Conservation (phyloP, 1,140 invertebrate species). For the Ridgeia piscesae region DNA sequence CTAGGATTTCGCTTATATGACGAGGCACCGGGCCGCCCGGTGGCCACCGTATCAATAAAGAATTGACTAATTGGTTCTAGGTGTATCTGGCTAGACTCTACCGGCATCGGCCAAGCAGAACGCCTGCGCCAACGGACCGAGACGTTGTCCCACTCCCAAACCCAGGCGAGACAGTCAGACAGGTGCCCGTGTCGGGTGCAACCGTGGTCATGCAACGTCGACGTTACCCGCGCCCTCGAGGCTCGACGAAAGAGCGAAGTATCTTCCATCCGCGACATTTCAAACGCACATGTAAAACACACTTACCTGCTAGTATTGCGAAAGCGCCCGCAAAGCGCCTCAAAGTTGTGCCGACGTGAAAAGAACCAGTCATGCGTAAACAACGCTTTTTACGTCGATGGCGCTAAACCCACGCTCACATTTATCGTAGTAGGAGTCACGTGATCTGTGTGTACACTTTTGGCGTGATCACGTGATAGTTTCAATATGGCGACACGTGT, state of each 20-base stretch:
- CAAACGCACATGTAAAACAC: neutral
- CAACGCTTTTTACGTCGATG: neutral
- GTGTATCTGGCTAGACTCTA: neutral
- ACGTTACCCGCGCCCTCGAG: no score
- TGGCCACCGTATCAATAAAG: neutral
- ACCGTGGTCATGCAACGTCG: no score
- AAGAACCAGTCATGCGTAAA: neutral
- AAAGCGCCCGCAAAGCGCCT: neutral
- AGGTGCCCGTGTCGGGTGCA: neutral
- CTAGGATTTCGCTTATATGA: no score
- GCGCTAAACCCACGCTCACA: neutral
- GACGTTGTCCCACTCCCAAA: neutral
- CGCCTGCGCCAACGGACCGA: neutral
- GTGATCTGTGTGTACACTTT: neutral
- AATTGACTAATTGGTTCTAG: neutral
- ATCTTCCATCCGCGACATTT: neutral
- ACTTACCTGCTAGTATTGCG: neutral
- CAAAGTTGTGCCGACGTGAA: neutral
- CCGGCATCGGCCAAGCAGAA: neutral
- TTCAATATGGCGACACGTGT: constrained; percentile 4
- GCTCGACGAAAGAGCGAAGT: neutral
- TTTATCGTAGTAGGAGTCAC: neutral
- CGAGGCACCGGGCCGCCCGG: neutral
- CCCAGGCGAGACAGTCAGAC: neutral
- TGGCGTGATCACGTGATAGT: neutral